These are phyloP conservation scores for Myzus persicae DNA, from an alignment of 1,140 invertebrate species.

Conservation along the genomic window DNA sequence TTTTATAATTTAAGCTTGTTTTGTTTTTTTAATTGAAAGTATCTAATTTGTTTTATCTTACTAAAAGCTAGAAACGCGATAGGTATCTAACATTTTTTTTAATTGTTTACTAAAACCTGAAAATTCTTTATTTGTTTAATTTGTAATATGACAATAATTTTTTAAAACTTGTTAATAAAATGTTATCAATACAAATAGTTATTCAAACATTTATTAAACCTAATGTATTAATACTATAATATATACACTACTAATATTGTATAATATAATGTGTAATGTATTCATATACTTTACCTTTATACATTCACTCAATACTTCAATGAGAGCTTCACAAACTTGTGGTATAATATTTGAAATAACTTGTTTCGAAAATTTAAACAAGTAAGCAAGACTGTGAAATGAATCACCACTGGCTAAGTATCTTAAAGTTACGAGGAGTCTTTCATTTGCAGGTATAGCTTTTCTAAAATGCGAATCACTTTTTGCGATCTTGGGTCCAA, in stretches of 20 bases:
- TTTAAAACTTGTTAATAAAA: not conserved
- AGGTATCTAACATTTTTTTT: not conserved
- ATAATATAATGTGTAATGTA: not conserved
- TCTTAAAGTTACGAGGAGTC: not conserved
- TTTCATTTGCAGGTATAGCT: conserved; percentile 9
- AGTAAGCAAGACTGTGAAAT: conserved; percentile 24
- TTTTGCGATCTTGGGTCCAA: conserved; percentile 36
- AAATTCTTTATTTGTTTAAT: not conserved
- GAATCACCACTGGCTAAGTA: conserved; percentile 12
- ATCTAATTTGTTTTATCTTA: not conserved
- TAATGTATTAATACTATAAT: not conserved
- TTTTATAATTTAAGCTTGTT: not conserved
- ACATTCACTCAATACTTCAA: conserved; percentile 16
- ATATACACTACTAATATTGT: not conserved
- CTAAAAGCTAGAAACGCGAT: not conserved
- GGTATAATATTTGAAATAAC: conserved; percentile 7
- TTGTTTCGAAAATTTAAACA: conserved; percentile 36
- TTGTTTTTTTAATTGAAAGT: not conserved
- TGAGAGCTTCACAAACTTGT: not conserved
- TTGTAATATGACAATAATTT: not conserved
- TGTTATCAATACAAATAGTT: not conserved
- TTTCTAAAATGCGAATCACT: conserved; percentile 17
- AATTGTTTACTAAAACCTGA: not conserved
- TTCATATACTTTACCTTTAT: not conserved
- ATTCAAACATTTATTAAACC: not conserved